Evolutionary conservation across 1,140 invertebrate species (phyloP).

Genomic region (Anastrepha ludens): DNA sequence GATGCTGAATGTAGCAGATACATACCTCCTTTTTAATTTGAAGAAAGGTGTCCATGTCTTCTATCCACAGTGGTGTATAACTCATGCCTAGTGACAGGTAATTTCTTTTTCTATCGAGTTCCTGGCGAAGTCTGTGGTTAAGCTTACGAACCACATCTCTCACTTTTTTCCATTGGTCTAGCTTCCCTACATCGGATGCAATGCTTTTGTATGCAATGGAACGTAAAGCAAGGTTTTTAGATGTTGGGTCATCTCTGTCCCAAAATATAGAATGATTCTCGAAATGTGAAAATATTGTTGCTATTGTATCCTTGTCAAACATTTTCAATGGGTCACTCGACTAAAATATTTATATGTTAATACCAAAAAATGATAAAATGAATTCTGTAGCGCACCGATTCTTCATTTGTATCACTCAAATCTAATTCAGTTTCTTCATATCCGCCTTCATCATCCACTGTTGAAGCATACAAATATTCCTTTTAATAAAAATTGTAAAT

Average conservation of each 20-base stretch:
- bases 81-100: neutral
- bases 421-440: neutral
- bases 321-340: neutral
- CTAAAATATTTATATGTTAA: neutral
- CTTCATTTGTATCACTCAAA: neutral
- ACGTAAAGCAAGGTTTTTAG: slow-evolving; percentile 30
- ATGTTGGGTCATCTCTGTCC: slow-evolving; percentile 24
- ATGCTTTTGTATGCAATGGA: slow-evolving; percentile 12
- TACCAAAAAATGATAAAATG: neutral
- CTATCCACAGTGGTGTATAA: slow-evolving; percentile 10
- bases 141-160: slow-evolving; percentile 29
- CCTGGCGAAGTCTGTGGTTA: neutral
- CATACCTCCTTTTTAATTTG: neutral
- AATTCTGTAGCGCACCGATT: neutral
- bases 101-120: neutral
- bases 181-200: slow-evolving; percentile 12
- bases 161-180: slow-evolving; percentile 1
- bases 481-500: too few species aligned
- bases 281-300: slow-evolving; percentile 27
- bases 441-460: too few species aligned
- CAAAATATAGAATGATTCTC: slow-evolving; percentile 49
- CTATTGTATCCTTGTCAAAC: neutral
- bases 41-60: slow-evolving; percentile 51
- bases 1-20: neutral
- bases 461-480: too few species aligned